phyloP scores from a whole-genome alignment of 2,888 invertebrate genomes.

The Heliconius ethilla region DNA sequence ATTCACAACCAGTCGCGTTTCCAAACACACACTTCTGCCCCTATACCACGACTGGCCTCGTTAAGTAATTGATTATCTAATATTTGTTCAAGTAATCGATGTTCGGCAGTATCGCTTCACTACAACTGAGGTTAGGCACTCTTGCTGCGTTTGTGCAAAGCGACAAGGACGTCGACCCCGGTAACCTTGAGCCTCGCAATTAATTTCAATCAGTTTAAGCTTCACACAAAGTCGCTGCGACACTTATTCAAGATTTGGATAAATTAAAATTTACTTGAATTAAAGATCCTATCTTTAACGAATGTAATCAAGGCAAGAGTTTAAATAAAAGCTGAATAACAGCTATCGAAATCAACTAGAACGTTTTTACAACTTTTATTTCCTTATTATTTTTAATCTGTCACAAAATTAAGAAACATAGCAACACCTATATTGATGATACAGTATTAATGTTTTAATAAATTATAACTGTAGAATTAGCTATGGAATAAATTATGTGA shows the following conservation, averaged over 20 bases:
- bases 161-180: constrained; percentile 71
- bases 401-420: background rate
- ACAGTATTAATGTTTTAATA: background rate
- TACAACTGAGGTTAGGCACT: constrained; percentile 45
- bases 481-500: background rate
- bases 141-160: constrained; percentile 54
- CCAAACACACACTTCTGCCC: too few species aligned
- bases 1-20: too few species aligned
- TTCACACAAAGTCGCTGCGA: constrained; percentile 52
- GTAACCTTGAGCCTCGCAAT: constrained; percentile 71
- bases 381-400: background rate
- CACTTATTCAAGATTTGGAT: constrained; percentile 33
- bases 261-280: constrained; percentile 22
- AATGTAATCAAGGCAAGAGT: background rate
- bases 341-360: background rate
- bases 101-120: constrained; percentile 23
- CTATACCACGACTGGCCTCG: too few species aligned
- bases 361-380: background rate
- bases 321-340: background rate
- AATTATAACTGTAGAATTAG: background rate
- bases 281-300: constrained; percentile 1
- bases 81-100: constrained; percentile 30
- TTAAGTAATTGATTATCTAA: background rate
- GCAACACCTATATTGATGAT: background rate
- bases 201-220: constrained; percentile 68